A percentile compares a stretch with the other conserved stretches of the same genome.
These are phyloP conservation scores for Plotosus lineatus DNA, from an alignment of 2,113 vertebrate genomes.

Conservation along the genomic window DNA sequence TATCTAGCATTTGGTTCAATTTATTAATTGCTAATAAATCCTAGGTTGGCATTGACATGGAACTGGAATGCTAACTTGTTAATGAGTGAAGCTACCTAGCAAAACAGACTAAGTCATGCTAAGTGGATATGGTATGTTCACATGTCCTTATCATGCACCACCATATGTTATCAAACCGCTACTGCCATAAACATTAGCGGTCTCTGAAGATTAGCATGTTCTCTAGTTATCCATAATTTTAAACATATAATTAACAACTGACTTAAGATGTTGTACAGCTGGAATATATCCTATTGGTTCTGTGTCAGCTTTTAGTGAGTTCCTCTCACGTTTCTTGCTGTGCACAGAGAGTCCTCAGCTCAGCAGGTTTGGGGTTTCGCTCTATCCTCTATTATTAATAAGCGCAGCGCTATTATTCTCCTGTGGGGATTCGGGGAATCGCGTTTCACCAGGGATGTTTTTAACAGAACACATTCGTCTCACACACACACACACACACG, in stretches of 20 bases:
- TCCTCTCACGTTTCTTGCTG: slow-evolving; percentile 65
- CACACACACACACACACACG: neutral
- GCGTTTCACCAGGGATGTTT: slow-evolving; percentile 61
- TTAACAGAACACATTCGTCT: neutral
- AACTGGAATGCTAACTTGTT: neutral
- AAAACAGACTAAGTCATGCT: neutral
- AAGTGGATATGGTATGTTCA: neutral
- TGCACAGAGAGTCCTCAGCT: slow-evolving; percentile 64
- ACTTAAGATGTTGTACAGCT: neutral
- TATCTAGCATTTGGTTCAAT: neutral
- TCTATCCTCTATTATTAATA: slow-evolving; percentile 76
- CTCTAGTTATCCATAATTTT: neutral
- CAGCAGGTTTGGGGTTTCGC: slow-evolving; percentile 72
- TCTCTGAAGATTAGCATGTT: neutral
- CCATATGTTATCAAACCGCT: neutral
- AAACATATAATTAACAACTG: neutral
- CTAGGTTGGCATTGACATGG: neutral
- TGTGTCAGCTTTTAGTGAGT: slow-evolving; percentile 29
- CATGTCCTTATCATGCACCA: neutral
- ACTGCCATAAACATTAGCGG: neutral
- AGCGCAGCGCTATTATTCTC: slow-evolving; percentile 67
- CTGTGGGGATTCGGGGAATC: slow-evolving; percentile 65
- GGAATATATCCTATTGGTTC: slow-evolving; percentile 34
- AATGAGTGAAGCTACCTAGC: neutral
- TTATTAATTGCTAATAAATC: neutral